These are phyloP conservation scores for Oxystoma pomonae DNA, from an alignment of 2,888 invertebrate genomes.

Conservation along the genomic window DNA sequence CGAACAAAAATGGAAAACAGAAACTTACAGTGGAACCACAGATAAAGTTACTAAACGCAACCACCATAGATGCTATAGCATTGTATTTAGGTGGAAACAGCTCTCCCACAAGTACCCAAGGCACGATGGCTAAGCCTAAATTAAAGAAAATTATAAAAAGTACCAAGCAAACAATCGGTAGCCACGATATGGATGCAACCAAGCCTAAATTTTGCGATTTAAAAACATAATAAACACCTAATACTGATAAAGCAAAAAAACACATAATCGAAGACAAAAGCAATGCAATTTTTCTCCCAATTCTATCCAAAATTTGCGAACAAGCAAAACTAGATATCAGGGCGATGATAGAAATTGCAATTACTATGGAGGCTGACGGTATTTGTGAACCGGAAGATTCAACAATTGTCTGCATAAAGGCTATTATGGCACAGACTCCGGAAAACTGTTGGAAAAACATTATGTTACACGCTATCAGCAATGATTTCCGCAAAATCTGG, in stretches of 20 bases:
- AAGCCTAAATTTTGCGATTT: conserved; percentile 37
- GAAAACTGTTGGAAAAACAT: conserved; percentile 42
- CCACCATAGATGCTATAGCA: conserved; percentile 51
- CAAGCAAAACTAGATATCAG: conserved; percentile 65
- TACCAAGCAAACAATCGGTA: conserved; percentile 18
- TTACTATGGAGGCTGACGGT: conserved; percentile 62
- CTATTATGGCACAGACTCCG: conserved; percentile 73
- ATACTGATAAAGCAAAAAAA: conserved; percentile 49
- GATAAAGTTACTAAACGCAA: conserved; percentile 19
- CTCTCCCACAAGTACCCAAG: conserved; percentile 80
- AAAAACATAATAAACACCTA: conserved; percentile 32
- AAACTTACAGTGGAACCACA: conserved; percentile 25
- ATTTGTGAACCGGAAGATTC: conserved; percentile 41
- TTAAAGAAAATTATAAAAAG: conserved; percentile 17
- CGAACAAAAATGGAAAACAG: conserved; percentile 24
- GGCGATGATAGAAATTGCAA: conserved; percentile 74
- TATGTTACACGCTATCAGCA: conserved; percentile 41
- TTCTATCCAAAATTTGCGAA: conserved; percentile 68
- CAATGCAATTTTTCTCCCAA: conserved; percentile 69
- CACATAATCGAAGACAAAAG: conserved; percentile 64
- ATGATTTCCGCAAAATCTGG: conserved; percentile 33
- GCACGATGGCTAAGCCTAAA: conserved; percentile 64
- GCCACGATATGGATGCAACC: conserved; percentile 10
- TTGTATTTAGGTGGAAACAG: conserved; percentile 74
- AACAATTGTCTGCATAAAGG: conserved; percentile 72